phyloP scores from a whole-genome alignment of 2,797 vertebrate genomes.

The Malacoraja senta region DNA sequence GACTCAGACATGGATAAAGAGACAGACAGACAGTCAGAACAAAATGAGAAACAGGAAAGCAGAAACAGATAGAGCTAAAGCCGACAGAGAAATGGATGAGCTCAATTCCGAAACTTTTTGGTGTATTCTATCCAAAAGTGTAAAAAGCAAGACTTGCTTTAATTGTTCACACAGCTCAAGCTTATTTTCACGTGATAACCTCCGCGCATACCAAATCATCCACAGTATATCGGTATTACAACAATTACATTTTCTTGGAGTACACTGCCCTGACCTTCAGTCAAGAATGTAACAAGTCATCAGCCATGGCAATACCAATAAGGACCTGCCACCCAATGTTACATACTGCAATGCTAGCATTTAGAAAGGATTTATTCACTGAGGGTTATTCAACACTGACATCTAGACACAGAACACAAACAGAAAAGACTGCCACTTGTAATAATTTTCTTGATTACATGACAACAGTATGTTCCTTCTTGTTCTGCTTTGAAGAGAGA shows the following conservation, averaged over 20 bases:
- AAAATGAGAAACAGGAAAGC: not conserved
- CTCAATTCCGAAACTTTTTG: not conserved
- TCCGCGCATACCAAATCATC: not conserved
- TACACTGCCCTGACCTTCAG: not conserved
- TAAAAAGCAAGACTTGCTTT: not conserved
- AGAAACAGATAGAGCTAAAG: not conserved
- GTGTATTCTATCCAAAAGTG: not conserved
- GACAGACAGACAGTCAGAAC: not conserved
- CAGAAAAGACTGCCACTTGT: not conserved
- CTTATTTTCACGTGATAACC: not conserved
- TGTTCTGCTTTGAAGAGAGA: not conserved
- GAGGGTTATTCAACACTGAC: not conserved
- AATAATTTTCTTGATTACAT: constrained; percentile 16
- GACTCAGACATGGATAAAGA: not conserved
- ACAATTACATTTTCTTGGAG: constrained; percentile 2
- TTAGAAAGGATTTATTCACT: constrained; percentile 21
- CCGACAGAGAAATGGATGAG: not conserved
- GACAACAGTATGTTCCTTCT: not conserved
- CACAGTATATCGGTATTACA: not conserved
- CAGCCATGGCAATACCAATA: constrained; percentile 4
- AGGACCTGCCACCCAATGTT: not conserved
- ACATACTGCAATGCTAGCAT: not conserved
- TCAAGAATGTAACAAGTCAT: not conserved
- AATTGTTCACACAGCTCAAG: not conserved
- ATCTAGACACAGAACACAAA: not conserved